These are phyloP conservation scores for Montipora foliosa DNA, from an alignment of 64 coral and sea anemone species.

Conservation along the genomic window DNA sequence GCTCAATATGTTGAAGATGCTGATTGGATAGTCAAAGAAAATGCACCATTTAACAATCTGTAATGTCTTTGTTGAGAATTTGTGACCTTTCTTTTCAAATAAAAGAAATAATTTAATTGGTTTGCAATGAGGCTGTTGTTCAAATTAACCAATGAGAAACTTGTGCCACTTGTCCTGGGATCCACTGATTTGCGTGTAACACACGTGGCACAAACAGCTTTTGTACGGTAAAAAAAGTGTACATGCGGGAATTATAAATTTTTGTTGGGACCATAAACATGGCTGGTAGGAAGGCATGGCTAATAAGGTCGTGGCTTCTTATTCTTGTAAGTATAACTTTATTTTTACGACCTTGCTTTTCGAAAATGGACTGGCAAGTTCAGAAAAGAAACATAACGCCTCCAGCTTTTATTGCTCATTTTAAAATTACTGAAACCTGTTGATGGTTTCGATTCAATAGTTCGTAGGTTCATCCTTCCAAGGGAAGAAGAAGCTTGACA, in stretches of 20 bases:
- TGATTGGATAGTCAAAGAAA: slow-evolving; percentile 47
- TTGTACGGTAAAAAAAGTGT: not conserved
- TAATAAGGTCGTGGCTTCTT: not conserved
- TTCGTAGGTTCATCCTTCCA: slow-evolving; percentile 10
- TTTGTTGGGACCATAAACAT: slow-evolving; percentile 2
- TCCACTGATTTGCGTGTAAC: not conserved
- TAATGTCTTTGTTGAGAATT: not conserved
- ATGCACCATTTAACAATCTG: slow-evolving; percentile 44
- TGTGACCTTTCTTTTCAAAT: not conserved
- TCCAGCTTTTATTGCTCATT: not conserved
- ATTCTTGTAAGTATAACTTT: slow-evolving; percentile 22
- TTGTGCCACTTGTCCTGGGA: not conserved
- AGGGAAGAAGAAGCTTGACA: slow-evolving; percentile 79
- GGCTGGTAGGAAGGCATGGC: not conserved
- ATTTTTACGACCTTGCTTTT: not conserved
- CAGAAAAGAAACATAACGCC: not conserved
- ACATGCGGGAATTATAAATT: not conserved
- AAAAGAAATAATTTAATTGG: slow-evolving; percentile 45
- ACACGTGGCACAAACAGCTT: slow-evolving; percentile 71
- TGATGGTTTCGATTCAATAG: slow-evolving; percentile 39
- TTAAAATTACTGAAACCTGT: not conserved
- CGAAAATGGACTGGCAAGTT: not conserved
- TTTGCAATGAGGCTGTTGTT: not conserved
- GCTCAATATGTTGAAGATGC: not conserved
- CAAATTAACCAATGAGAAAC: slow-evolving; percentile 71